These are phyloP conservation scores for Oreochromis mossambicus DNA, from an alignment of 2,797 vertebrate genomes.

Conservation along the genomic window DNA sequence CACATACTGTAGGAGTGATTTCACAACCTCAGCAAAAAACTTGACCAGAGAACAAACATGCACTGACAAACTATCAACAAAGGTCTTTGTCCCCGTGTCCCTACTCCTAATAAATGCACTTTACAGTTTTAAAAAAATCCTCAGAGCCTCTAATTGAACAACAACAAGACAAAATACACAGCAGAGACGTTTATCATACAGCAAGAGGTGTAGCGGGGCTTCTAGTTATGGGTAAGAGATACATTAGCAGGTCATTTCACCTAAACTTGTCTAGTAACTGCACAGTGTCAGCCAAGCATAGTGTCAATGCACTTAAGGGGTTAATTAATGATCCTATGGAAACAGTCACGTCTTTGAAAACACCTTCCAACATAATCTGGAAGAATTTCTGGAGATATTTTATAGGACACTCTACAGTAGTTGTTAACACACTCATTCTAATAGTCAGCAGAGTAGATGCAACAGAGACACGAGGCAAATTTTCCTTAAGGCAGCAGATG, in stretches of 20 bases:
- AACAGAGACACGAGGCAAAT: slow-evolving; percentile 66
- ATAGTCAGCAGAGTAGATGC: slow-evolving; percentile 68
- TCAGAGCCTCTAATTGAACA: slow-evolving; percentile 80
- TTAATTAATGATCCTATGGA: slow-evolving; percentile 78
- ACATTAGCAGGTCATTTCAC: slow-evolving; percentile 79
- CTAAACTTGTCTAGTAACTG: slow-evolving; percentile 79
- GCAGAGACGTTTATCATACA: slow-evolving; percentile 81
- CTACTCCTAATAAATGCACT: slow-evolving; percentile 81
- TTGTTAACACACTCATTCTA: slow-evolving; percentile 75
- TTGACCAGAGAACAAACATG: slow-evolving; percentile 81
- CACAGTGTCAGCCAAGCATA: slow-evolving; percentile 80
- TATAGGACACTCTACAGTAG: slow-evolving; percentile 75
- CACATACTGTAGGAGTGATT: slow-evolving; percentile 72
- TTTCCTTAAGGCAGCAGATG: slow-evolving; percentile 45
- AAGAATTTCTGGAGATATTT: slow-evolving; percentile 68
- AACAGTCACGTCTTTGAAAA: slow-evolving; percentile 76
- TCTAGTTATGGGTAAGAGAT: slow-evolving; percentile 71
- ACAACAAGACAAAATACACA: slow-evolving; percentile 81
- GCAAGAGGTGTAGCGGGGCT: slow-evolving; percentile 70
- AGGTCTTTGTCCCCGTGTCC: slow-evolving; percentile 70
- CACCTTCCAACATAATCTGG: slow-evolving; percentile 72
- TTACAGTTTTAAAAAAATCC: slow-evolving; percentile 75
- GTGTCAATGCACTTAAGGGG: slow-evolving; percentile 80
- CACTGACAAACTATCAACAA: slow-evolving; percentile 79
- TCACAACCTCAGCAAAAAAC: slow-evolving; percentile 75